Base-by-base conservation (phyloP, 1,140 invertebrate genomes). In the Diabrotica undecimpunctata region DNA sequence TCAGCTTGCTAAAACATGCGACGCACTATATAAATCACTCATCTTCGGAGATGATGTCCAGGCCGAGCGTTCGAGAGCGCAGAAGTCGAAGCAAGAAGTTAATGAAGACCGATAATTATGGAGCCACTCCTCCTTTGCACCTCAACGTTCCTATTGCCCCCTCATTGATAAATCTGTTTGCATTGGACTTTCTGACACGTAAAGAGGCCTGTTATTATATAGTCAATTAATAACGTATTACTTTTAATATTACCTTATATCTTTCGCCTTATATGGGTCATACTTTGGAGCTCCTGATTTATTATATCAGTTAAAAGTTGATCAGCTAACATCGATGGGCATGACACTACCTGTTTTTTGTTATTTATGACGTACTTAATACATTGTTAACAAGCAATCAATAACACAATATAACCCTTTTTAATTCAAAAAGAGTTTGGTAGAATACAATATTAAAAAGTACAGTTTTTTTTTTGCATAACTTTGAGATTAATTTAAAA, bases 91-190 rank as follows among this genome's bases (percentile, higher is more conserved):
- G 41, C 41, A 46, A 46, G 41, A 46, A 46, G 41, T 46, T 46
- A 46, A 46, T 46, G 41, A 46, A 46, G 41, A 10, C 41, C 41
- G 41, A 46, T 46, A 46, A 46, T 46, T 46, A 46, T n/a, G n/a
- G 8, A n/a, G 41, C 41, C 41, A 46, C 41, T 46, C 41, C 41
- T n/a, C 8, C 41, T 46, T 46, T 46, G 41, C n/a, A 10, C 8
- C 41, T n/a, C n/a, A 8, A 8, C n/a, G 41, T n/a, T n/a, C 8
- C 41, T n/a, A 10, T 8, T 46, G 8, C 41, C 41, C 41, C n/a
- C 41, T 46, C n/a, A 46, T 46, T 46, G 41, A 46, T 46, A 46
- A 46, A 46, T 46, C 8, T 46, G 41, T 46, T 46, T 46, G 41
- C 41, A 46, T 46, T 46, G 41, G 41, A 46, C n/a, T 46, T 46